These are phyloP conservation scores for Dipodomys ordii DNA, from an alignment of 2,113 vertebrate genomes.

Conservation along the genomic window DNA sequence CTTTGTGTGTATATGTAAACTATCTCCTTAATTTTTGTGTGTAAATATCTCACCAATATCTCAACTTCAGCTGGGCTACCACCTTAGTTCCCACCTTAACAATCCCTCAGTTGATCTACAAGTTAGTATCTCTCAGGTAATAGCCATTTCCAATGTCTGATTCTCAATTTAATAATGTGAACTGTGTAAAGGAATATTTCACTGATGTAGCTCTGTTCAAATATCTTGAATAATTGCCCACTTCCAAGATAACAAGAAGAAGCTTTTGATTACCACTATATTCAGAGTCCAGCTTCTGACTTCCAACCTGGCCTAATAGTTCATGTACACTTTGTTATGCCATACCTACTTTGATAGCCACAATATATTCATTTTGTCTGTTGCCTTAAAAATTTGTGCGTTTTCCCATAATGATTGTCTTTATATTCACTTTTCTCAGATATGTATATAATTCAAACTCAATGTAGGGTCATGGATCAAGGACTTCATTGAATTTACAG, in stretches of 20 bases:
- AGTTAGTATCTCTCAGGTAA: neutral
- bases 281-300: neutral
- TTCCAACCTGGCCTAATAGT: neutral
- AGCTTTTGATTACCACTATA: rapidly evolving
- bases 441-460: neutral
- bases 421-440: neutral
- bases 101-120: neutral
- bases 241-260: neutral
- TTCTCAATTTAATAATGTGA: neutral
- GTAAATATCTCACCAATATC: neutral
- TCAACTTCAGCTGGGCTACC: neutral
- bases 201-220: neutral
- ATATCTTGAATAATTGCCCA: neutral
- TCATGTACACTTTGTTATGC: neutral
- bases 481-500: neutral
- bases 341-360: neutral
- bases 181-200: neutral
- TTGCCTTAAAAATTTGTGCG: neutral
- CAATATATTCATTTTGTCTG: neutral
- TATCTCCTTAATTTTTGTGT: neutral
- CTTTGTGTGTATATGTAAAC: too few species aligned
- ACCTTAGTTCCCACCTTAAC: neutral
- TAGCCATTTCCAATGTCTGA: neutral
- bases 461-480: neutral
- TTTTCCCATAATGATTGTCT: neutral